Percentiles rank a stretch among this genome's conserved stretches.
Conservation (phyloP, 2,888 invertebrate species). For the Drosophila monieri region DNA sequence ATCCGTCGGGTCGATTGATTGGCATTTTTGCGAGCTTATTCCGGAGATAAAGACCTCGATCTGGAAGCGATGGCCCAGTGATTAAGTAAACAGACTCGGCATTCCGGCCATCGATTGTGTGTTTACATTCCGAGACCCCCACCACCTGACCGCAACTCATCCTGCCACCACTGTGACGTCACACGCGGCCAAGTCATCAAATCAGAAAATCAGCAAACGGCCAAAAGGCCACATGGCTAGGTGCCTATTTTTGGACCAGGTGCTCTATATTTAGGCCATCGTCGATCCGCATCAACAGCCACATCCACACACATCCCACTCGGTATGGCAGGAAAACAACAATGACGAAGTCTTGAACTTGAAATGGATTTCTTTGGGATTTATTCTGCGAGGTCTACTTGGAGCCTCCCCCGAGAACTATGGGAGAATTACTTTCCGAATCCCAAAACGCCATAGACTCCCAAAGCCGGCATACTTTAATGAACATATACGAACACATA, state of each 20-base stretch:
- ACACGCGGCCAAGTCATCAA: background rate
- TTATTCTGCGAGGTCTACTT: no score
- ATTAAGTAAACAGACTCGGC: constrained; percentile 8
- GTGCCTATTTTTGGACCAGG: constrained; percentile 24
- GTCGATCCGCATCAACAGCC: constrained; percentile 10
- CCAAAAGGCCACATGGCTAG: constrained; percentile 34
- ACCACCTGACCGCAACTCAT: constrained; percentile 4
- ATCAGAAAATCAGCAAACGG: background rate
- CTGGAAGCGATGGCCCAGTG: background rate
- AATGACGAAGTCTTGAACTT: constrained; percentile 43
- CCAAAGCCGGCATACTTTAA: background rate
- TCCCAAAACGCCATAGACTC: background rate
- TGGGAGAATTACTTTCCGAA: background rate
- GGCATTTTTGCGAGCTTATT: background rate
- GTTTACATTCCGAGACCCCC: constrained; percentile 12
- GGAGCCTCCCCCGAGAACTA: background rate
- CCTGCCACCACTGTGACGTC: constrained; percentile 21
- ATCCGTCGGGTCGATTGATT: background rate
- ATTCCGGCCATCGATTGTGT: constrained; percentile 12
- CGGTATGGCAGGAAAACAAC: constrained; percentile 24
- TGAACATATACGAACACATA: background rate
- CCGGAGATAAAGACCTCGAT: constrained; percentile 4
- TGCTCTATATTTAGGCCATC: constrained; percentile 33
- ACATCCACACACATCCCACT: background rate
- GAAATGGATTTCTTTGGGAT: constrained; percentile 6